Base-by-base conservation (phyloP, 2,797 vertebrate genomes). In the Chaetophractus vellerosus region DNA sequence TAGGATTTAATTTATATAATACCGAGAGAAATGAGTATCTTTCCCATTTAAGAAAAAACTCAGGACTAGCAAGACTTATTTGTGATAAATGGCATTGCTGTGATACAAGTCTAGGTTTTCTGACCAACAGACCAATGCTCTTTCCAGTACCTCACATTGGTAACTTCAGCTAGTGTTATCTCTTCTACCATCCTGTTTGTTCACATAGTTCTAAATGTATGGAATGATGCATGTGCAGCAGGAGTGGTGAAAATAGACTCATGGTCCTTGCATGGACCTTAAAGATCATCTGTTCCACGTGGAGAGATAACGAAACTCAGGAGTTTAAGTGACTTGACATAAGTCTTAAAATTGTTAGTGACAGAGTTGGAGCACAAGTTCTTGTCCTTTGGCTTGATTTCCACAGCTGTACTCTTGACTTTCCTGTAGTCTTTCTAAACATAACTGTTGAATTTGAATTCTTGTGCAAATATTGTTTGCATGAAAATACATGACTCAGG, bases 111-210 rank as follows among this genome's bases (percentile, higher is more conserved):
- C 14, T 0, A 55, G 64, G 64, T 84, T 3, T 48, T 12, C 59
- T 82, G 41, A 64, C 38, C 41, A 8, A 64, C 57, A 50, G 24
- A 50, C 71, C 11, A 28, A 1, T 14, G 26, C 18, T 41, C 33
- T 57, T 33, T 61, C 71, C 18, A 14, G 71, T 7, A 64, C 24
- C 3, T 15, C 48, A 21, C 28, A 28, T 24, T 4, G 45, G 38
- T 0, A 18, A 15, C 26, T 14, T 28, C 19, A 3, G 4, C 48
- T 69, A 11, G 1, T 59, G 28, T 9, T 1, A 1, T 33, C 19
- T 74, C 64, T 15, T 14, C 9, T 3, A 6, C 23, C 9, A 3
- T 41, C 41, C 74, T 5, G 6, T 31, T 16, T 24, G 14, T 8
- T n/a, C 31, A 8, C 68, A n/a, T 59, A 2, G 0, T 36, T 48